Base-by-base conservation (phyloP, 1,140 invertebrate genomes). In the Anastatus disparis region DNA sequence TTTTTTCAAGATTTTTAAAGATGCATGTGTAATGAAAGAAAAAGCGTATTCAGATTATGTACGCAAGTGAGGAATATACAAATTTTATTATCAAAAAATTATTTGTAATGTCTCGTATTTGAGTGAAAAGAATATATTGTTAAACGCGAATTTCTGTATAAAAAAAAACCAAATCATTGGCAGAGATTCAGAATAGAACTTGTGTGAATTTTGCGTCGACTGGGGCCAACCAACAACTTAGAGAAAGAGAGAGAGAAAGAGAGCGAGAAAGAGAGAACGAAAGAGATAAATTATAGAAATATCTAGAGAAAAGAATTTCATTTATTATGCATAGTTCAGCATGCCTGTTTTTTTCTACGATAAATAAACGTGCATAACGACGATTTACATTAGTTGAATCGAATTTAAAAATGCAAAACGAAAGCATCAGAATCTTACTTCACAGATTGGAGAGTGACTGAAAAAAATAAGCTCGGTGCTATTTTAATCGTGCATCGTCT, bases 401-500 rank as follows among this genome's bases (percentile, higher is more conserved):
- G 17, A 62, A 31, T 70, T n/a, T 55, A 40, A 48, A 22, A 53
- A 58, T 70, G 61, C 46, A 56, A 70, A 70, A 42, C 26, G 38
- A 59, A 52, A 65, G 55, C 46, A 29, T 71, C 62, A 71, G 27
- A 69, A 61, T 70, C 58, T 70, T 58, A 58, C 65, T 67, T 65
- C 29, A 72, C 22, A 72, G 55, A 74, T 75, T 77, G 71, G 66
- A 78, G 76, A 78, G 79, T 78, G 79, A 81, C 76, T 81, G 78
- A 81, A 71, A 76, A 65, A 62, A 73, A n/a, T n/a, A n/a, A 78
- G 70, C 69, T 80, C 71, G 82, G 81, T 84, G 80, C 82, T 84
- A 81, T 80, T 81, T 81, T 83, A 81, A 81, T 78, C 79, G 76
- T 78, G 80, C 80, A 82, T 84, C 75, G 77, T 81, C 75, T 79